Conservation (phyloP, 1,140 invertebrate species). For the Platyura marginata region DNA sequence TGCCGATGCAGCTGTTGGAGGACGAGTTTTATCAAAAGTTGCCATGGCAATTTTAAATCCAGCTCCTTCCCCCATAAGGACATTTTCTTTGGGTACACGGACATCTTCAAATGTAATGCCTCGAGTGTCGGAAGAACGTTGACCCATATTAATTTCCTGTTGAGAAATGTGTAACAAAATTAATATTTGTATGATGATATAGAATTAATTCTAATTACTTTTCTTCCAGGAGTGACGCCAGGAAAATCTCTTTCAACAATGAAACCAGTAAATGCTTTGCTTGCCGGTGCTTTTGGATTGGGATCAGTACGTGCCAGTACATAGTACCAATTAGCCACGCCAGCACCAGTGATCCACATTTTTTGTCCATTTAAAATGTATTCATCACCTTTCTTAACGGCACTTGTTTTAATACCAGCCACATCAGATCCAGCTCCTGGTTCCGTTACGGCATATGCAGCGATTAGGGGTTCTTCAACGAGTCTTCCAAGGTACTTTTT, state of each 20-base stretch:
- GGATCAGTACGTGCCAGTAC: constrained; percentile 84
- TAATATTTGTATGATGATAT: not conserved
- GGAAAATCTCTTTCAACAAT: constrained; percentile 82
- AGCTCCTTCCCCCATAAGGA: constrained; percentile 66
- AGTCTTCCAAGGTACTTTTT: constrained; percentile 79
- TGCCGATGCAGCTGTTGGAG: constrained; percentile 70
- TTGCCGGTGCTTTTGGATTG: constrained; percentile 78
- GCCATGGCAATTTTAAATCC: constrained; percentile 97
- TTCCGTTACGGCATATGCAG: constrained; percentile 88
- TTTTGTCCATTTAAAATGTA: constrained; percentile 93
- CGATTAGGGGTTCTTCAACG: constrained; percentile 65
- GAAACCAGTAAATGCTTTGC: constrained; percentile 91
- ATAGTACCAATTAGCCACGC: constrained; percentile 95
- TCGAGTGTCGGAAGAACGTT: constrained; percentile 87
- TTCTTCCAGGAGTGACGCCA: constrained; percentile 75
- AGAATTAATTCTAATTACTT: constrained; percentile 85
- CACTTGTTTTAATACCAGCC: constrained; percentile 70
- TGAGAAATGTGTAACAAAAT: not conserved
- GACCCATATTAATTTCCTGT: constrained; percentile 89
- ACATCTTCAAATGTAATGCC: constrained; percentile 98
- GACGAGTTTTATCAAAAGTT: constrained; percentile 86
- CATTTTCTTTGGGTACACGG: constrained; percentile 85
- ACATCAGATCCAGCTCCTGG: constrained; percentile 89
- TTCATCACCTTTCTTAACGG: constrained; percentile 88
- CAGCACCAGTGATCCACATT: constrained; percentile 99